Evolutionary conservation across 2,113 vertebrate genomes (phyloP).

Genomic region (Callospermophilus lateralis): DNA sequence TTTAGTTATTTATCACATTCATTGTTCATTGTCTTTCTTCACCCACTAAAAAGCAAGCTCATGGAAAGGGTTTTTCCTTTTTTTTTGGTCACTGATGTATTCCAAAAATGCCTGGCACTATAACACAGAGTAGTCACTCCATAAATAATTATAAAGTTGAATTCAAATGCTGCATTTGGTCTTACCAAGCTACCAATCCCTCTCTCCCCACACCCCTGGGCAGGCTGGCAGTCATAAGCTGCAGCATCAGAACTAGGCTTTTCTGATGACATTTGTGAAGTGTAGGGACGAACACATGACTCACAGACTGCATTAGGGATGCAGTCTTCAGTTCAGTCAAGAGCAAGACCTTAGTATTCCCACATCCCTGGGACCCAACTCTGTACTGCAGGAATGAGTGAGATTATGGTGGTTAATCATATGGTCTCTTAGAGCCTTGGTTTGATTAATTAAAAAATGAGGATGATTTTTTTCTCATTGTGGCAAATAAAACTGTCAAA

Average conservation of each 20-base stretch:
- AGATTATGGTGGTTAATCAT: background rate
- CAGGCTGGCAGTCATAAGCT: background rate
- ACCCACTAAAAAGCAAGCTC: background rate
- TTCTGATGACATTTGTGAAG: background rate
- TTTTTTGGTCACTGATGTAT: constrained; percentile 18
- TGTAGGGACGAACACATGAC: background rate
- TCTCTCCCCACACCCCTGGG: background rate
- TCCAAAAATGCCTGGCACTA: background rate
- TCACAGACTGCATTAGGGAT: background rate
- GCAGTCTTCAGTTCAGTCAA: background rate
- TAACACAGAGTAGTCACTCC: background rate
- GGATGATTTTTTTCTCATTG: background rate
- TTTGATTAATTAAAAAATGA: background rate
- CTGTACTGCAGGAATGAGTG: background rate
- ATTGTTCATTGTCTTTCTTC: constrained; percentile 9
- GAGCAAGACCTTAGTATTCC: background rate
- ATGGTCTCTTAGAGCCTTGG: background rate
- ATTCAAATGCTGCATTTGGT: background rate
- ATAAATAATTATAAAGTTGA: background rate
- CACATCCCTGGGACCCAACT: background rate
- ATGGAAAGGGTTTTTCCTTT: background rate
- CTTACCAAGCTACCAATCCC: background rate
- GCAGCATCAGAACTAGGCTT: background rate
- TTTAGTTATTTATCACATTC: background rate
- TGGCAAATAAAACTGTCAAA: background rate